Evolutionary conservation across 1,140 invertebrate species (phyloP), one percentile per base, ranked within the genome.

Genomic region (Pygmarrhopalites habei): DNA sequence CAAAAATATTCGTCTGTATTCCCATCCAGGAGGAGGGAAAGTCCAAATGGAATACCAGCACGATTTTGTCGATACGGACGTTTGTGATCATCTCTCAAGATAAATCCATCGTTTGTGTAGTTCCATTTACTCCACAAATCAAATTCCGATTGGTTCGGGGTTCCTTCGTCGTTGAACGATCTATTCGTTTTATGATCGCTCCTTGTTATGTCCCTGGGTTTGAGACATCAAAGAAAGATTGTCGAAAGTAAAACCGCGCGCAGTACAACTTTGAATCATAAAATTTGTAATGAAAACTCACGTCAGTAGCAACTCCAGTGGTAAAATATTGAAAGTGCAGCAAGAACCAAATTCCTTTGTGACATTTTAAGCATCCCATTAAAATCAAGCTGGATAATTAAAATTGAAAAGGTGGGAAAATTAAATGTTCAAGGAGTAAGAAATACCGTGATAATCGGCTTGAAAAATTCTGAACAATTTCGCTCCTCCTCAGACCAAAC

Each of bases 371-470:
- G 35, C 17, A 10, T 39, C 17, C 35, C 7, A 39, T 10, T 39
- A 17, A 7, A 17, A 17, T 17, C 17, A 39, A 10, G 10, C 21
- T 49, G 21, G 10, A 7, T 7, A 49, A n/a, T n/a, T 49, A 52
- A 52, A 25, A 14, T 30, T 25, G 5, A 21, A 17, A 12, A 26
- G 14, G 19, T 23, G 14, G 19, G 15, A 5, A 25, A 29, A 28
- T 52, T 5, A 43, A 7, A 66, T 58, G 23, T 66, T 66, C 35
- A 62, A 66, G 3, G 65, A 59, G n/a, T 60, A 66, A 39, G 60
- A 66, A 47, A 66, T 46, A 62, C 65, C 17, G 65, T 62, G 2
- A 62, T 32, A 32, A 66, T 28, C 5, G 60, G 35, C 29, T 59
- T 62, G 49, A 66, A 66, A 19, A 66, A 21, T 1, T 55, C 29